A percentile compares a stretch with the other conserved stretches of the same genome.
These are phyloP conservation scores for Phallusia fumigata DNA, from an alignment of 23 tunicate species.

Conservation along the genomic window DNA sequence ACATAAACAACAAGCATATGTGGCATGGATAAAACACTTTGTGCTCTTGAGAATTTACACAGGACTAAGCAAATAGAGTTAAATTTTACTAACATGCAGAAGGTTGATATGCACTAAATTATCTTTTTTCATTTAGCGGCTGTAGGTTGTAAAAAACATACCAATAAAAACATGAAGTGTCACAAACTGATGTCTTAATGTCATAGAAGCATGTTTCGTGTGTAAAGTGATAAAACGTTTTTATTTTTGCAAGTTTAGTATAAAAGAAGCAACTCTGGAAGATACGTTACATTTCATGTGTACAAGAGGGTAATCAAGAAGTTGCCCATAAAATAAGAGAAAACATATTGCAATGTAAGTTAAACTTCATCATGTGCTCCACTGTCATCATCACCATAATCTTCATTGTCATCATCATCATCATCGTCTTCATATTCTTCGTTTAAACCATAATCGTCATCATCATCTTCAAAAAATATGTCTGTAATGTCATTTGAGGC, in stretches of 20 bases:
- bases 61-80: too few species aligned
- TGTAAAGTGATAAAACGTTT: not conserved
- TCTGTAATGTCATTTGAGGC: slow-evolving; percentile 69
- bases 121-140: too few species aligned
- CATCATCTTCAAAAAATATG: slow-evolving; percentile 72
- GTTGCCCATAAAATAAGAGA: slow-evolving; percentile 4
- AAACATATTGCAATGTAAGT: slow-evolving; percentile 12
- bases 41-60: too few species aligned
- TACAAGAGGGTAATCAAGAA: not conserved
- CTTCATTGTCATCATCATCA: slow-evolving; percentile 71
- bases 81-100: too few species aligned
- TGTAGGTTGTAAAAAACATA: too few species aligned
- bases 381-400: slow-evolving; percentile 80
- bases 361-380: slow-evolving; percentile 47
- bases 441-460: slow-evolving; percentile 55
- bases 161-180: too few species aligned
- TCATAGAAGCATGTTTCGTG: not conserved
- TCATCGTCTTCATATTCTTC: slow-evolving; percentile 67
- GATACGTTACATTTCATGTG: slow-evolving; percentile 10
- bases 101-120: too few species aligned
- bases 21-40: too few species aligned
- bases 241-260: not conserved
- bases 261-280: slow-evolving; percentile 4
- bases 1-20: too few species aligned
- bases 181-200: not conserved